Evolutionary conservation across 1,140 invertebrate species (phyloP), one percentile per base, ranked within the genome.

Genomic region (Microplitis mediator): DNA sequence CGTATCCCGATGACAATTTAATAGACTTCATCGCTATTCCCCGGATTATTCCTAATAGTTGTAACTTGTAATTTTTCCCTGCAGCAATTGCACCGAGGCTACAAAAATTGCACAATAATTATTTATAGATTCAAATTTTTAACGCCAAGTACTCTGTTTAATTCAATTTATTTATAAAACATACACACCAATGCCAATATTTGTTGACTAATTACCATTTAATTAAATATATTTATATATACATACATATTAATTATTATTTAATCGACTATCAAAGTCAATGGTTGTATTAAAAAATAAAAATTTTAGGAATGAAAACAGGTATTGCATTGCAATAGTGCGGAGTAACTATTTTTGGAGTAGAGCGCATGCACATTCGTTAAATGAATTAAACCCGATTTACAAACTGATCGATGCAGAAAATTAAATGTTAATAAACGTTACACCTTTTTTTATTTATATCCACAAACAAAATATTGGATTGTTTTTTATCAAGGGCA

Each of bases 1-100:
- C 77, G 73, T 83, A 76, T 56, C 85, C 85, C 13, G 86, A 86
- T 66, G 78, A 81, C 63, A 87, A 72, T 60, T 70, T 73, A 36
- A 85, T 51, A 60, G 74, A 72, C 58, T 81, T 67, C 83, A 84
- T 85, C 4, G 71, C 78, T 13, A 51, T 14, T 63, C 32, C 34
- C 34, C n/a, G 31, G 8, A n/a, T 31, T n/a, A 13, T 58, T 31
- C 11, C 36, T n/a, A 23, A 45, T 23, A 60, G 14, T 39, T 16
- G 32, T n/a, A 16, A 65, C 8, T 51, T 63, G 58, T 50, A 39
- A 5, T 16, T 34, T 11, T 39, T 64, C 50, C 39, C 39, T 6
- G 35, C 45, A 39, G 61, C 69, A 39, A 65, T 64, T 56, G 6
- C 61, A 31, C 39, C 36, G 11, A 64, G 60, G n/a, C 39, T 71